Conservation (phyloP, 1,140 invertebrate species). For the Chironomus striatipennis region DNA sequence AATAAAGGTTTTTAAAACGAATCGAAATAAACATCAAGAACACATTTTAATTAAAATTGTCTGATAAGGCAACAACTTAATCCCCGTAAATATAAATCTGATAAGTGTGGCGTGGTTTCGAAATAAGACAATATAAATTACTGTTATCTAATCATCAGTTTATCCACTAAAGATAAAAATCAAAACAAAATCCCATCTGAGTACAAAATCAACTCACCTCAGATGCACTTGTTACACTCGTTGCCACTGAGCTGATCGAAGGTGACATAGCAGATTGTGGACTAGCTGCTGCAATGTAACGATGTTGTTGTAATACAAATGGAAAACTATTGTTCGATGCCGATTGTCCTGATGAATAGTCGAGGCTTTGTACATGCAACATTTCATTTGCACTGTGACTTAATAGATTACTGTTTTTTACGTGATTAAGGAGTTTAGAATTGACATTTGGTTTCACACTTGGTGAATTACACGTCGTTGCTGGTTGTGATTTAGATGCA, state of each 20-base stretch:
- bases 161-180: too few species aligned
- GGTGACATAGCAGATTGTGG: constrained; percentile 50
- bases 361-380: neutral
- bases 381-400: constrained; percentile 1
- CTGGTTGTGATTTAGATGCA: neutral
- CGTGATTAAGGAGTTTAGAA: neutral
- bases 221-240: constrained; percentile 49
- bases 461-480: neutral
- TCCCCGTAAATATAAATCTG: too few species aligned
- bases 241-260: constrained; percentile 60
- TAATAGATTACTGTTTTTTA: neutral
- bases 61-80: too few species aligned
- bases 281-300: neutral
- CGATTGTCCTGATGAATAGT: neutral
- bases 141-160: too few species aligned
- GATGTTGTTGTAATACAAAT: neutral
- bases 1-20: too few species aligned
- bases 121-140: too few species aligned
- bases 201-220: constrained; percentile 47
- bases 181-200: too few species aligned
- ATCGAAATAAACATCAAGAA: too few species aligned
- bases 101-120: too few species aligned
- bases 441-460: neutral
- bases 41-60: too few species aligned
- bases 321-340: constrained; percentile 4